Conservation (phyloP, 2,113 vertebrate species). For the Panthera leo region DNA sequence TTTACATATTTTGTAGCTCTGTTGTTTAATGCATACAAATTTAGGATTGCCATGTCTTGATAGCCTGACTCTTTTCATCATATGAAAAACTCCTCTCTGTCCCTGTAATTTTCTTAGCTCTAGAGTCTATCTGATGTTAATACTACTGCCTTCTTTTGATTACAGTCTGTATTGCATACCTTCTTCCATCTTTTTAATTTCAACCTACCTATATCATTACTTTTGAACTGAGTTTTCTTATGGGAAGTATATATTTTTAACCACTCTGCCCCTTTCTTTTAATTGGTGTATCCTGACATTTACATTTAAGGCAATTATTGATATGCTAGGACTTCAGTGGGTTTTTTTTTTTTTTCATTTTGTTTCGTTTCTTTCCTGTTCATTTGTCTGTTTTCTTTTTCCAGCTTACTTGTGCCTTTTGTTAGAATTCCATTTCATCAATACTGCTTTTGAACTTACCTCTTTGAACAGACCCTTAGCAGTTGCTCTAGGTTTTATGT, state of each 20-base stretch:
- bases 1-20: background rate
- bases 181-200: background rate
- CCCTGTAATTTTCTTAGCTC: background rate
- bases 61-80: background rate
- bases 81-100: background rate
- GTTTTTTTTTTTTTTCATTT: background rate
- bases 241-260: background rate
- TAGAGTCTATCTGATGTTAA: background rate
- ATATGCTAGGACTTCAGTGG: background rate
- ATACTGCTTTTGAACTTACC: background rate
- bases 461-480: background rate
- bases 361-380: background rate
- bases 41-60: background rate
- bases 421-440: background rate
- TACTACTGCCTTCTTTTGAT: background rate
- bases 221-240: background rate
- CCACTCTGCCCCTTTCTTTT: background rate
- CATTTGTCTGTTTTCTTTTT: background rate
- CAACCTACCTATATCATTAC: background rate
- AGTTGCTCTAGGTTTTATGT: background rate
- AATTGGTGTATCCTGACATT: background rate
- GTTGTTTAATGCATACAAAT: background rate
- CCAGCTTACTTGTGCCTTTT: background rate
- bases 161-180: background rate
- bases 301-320: background rate